Evolutionary conservation across 2,113 vertebrate genomes (phyloP), one percentile per base, ranked within the genome.

Genomic region (Baryphthengus martii): DNA sequence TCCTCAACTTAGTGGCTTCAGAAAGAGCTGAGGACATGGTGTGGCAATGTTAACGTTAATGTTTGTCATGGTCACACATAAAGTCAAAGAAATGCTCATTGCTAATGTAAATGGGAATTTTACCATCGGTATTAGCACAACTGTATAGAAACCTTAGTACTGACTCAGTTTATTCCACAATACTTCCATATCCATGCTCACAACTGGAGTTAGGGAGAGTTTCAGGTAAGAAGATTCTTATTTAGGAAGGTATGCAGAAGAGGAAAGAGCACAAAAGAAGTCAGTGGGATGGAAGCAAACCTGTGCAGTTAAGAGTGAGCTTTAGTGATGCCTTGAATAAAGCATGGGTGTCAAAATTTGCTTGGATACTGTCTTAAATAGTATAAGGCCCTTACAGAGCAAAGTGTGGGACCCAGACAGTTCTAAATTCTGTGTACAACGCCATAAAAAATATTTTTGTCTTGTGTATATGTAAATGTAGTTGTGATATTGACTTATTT

Each of bases 381-480:
- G 33, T 31, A 78, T 65, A 74, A 89, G 50, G 80, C 26, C 50
- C 62, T 71, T 72, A 45, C 23, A 82, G 47, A 84, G 65, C 33
- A 52, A 42, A 82, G 17, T 35, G 33, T 17, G 39, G 29, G 44
- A 50, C 61, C 20, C 37, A 74, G 63, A 58, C 20, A 65, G 49
- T 66, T 91, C 70, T 81, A 47, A 85, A 79, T 80, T 91, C 65
- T 29, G 14, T 85, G 71, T 95, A 61, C 75, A 72, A 20, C 42
- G 45, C 9, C 37, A 44, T 52, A 29, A 31, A 56, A 47, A 29
- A 29, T 58, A 39, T 53, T 92, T 94, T 77, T 58, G 33, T 85
- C 56, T 37, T 95, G 93, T 97, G 89, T 89, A 92, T 96, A 96
- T 96, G 85, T 91, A 78, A 93, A 84, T 75, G 50, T 95, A 56